A percentile compares a stretch with the other conserved stretches of the same genome.
Evolutionary conservation across 1,140 invertebrate species (phyloP).

Genomic region (Hylaeus volcanicus): DNA sequence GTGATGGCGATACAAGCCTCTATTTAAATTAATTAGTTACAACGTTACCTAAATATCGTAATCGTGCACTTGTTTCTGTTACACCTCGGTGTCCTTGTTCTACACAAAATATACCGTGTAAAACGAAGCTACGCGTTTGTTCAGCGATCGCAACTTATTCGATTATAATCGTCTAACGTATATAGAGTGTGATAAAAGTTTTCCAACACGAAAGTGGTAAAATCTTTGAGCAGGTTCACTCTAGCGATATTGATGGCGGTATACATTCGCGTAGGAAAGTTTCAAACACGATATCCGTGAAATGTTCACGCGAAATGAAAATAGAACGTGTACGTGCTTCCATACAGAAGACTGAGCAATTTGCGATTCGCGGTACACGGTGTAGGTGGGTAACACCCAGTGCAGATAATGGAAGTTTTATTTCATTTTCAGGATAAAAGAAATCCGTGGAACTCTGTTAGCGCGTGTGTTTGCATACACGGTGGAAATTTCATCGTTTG

Average conservation of each 20-base stretch:
- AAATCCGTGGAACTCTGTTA: neutral
- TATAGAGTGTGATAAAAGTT: neutral
- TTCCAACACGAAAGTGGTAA: neutral
- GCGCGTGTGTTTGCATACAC: neutral
- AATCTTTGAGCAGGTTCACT: slow-evolving; percentile 6
- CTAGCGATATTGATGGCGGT: slow-evolving; percentile 12
- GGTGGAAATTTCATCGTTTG: neutral
- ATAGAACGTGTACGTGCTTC: neutral
- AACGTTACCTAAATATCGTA: no score
- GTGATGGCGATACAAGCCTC: no score
- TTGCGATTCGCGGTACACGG: slow-evolving; percentile 18
- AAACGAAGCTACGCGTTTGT: neutral
- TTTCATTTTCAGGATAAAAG: neutral
- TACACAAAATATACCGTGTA: no score
- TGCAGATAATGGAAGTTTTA: neutral
- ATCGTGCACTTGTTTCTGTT: no score
- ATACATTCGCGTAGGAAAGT: slow-evolving; percentile 24
- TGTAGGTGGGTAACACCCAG: neutral
- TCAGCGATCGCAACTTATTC: no score
- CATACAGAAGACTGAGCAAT: slow-evolving; percentile 12
- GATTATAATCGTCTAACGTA: neutral
- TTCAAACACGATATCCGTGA: slow-evolving; percentile 28
- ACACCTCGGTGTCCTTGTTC: no score
- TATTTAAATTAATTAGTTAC: no score
- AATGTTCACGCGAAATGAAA: slow-evolving; percentile 22